Conservation (phyloP, 2,113 vertebrate genomes). For the Pterophyllum scalare region DNA sequence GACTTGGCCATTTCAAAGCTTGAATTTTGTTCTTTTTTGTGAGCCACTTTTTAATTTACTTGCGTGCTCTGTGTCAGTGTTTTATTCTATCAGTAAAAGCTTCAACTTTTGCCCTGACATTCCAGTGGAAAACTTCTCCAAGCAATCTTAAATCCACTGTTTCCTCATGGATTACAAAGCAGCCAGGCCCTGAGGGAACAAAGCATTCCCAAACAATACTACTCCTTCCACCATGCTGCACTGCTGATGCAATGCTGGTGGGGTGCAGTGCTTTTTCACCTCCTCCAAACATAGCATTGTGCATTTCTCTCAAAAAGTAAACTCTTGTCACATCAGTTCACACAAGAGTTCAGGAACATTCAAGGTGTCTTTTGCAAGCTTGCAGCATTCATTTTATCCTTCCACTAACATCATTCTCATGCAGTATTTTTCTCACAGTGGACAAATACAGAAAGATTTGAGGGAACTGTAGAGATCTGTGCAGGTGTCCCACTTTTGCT, state of each 20-base stretch:
- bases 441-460: not conserved
- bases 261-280: no score
- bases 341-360: no score
- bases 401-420: not conserved
- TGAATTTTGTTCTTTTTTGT: not conserved
- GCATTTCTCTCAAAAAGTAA: no score
- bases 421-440: not conserved
- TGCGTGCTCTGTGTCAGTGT: not conserved
- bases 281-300: no score
- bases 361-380: not conserved
- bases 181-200: not conserved
- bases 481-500: not conserved
- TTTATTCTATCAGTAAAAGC: constrained; percentile 8
- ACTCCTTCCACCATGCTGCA: no score
- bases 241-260: no score
- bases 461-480: not conserved
- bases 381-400: not conserved
- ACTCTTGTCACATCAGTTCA: no score
- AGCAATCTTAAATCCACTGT: not conserved
- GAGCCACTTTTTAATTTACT: not conserved
- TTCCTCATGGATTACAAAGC: not conserved
- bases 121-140: not conserved
- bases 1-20: not conserved
- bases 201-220: no score
- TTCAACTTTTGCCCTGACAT: not conserved